Percentiles rank a stretch among this genome's conserved stretches.
phyloP scores from a whole-genome alignment of 1,140 invertebrate genomes.

The Trichonephila inaurata region DNA sequence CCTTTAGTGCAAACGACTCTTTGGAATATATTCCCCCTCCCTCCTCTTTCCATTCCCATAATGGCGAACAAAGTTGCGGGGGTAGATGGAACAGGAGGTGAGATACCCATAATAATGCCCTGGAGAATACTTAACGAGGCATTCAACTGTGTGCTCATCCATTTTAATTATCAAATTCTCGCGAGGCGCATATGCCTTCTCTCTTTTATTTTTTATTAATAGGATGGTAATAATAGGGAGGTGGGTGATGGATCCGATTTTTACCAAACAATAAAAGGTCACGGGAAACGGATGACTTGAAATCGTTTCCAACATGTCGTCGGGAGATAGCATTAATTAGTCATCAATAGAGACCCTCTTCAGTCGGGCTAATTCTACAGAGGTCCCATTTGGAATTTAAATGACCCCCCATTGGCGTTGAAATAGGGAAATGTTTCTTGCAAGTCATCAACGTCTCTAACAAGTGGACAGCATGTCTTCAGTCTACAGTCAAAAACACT shows the following conservation, averaged over 20 bases:
- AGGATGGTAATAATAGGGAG: constrained; percentile 16
- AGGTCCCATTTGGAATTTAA: too few species aligned
- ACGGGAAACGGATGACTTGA: constrained; percentile 1
- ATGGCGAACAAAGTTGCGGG: constrained; percentile 31
- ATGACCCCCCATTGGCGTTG: too few species aligned
- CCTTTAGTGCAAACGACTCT: neutral
- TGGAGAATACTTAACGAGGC: constrained; percentile 45
- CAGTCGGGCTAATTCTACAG: neutral
- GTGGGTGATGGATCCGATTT: constrained; percentile 20
- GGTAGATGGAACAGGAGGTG: constrained; percentile 14
- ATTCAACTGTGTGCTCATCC: constrained; percentile 23
- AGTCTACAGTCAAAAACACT: too few species aligned
- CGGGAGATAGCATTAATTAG: neutral
- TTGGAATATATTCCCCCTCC: neutral
- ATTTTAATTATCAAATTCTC: constrained; percentile 51
- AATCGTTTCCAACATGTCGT: neutral
- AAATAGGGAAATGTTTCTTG: too few species aligned
- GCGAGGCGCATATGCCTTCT: neutral
- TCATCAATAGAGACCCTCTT: neutral
- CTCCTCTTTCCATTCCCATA: neutral
- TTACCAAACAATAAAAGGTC: constrained; percentile 36
- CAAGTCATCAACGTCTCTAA: too few species aligned
- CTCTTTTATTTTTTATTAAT: constrained; percentile 1
- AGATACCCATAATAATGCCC: neutral
- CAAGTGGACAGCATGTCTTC: too few species aligned